Evolutionary conservation across 2,113 vertebrate species (phyloP).

Genomic region (Scophthalmus maximus): DNA sequence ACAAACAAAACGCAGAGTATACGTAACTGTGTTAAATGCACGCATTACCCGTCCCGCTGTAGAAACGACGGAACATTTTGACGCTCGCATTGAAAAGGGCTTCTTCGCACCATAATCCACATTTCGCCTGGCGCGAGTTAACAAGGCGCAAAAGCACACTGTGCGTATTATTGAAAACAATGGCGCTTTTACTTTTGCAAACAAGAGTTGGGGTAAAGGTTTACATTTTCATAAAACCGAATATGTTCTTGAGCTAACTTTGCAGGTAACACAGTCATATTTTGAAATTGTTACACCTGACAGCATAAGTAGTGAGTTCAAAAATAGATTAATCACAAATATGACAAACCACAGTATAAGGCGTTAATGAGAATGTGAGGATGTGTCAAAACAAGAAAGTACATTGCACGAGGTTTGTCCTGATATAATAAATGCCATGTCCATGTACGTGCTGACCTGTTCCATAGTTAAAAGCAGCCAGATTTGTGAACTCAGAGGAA

Average conservation of each 20-base stretch:
- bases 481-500: too few relatives aligned
- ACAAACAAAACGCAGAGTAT: slow-evolving; percentile 22
- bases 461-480: too few relatives aligned
- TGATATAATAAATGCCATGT: too few relatives aligned
- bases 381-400: too few relatives aligned
- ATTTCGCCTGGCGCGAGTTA: neutral
- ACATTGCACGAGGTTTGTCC: too few relatives aligned
- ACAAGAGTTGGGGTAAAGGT: neutral
- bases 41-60: slow-evolving; percentile 6
- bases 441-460: too few relatives aligned
- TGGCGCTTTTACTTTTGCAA: neutral
- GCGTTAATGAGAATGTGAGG: too few relatives aligned
- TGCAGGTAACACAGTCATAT: neutral
- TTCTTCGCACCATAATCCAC: neutral
- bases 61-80: neutral
- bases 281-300: too few relatives aligned
- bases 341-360: too few relatives aligned
- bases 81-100: neutral
- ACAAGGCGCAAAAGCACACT: neutral
- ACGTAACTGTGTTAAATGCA: slow-evolving; percentile 5
- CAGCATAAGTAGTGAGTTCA: too few relatives aligned
- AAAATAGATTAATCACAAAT: too few relatives aligned
- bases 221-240: neutral
- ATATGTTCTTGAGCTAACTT: neutral
- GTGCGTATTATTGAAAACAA: neutral